phyloP scores from a whole-genome alignment of 2,797 vertebrate genomes.

The Gallinago solitaria region DNA sequence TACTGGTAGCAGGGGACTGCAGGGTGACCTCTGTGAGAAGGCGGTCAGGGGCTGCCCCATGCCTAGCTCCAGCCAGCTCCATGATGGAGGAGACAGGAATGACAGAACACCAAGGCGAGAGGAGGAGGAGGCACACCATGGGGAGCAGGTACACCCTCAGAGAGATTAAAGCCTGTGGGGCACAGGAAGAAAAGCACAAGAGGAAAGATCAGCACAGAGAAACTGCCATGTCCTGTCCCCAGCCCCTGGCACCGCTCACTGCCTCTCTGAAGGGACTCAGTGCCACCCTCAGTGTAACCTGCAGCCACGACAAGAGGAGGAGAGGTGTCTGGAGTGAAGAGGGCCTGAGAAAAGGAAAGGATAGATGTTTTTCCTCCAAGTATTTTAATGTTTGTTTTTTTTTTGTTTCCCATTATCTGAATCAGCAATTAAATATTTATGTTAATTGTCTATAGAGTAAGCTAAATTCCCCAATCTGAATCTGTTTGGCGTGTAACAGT shows the following conservation, averaged over 20 bases:
- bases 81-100: not conserved
- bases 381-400: not conserved
- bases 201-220: not conserved
- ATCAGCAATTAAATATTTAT: not conserved
- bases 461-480: not conserved
- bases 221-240: not conserved
- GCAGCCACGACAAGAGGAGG: not conserved
- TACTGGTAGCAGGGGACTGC: not conserved
- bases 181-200: not conserved
- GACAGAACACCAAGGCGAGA: not conserved
- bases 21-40: not conserved
- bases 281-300: not conserved
- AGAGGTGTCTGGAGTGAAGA: not conserved
- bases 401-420: not conserved
- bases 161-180: not conserved
- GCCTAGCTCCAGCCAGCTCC: not conserved
- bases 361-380: not conserved
- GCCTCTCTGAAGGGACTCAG: not conserved
- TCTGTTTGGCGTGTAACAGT: not conserved
- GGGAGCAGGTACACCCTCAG: not conserved
- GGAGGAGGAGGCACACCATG: not conserved
- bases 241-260: not conserved
- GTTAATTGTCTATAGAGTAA: not conserved
- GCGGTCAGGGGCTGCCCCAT: not conserved
- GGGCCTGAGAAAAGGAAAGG: not conserved